phyloP scores from a whole-genome alignment of 1,140 invertebrate genomes.

The Neelides sp. region DNA sequence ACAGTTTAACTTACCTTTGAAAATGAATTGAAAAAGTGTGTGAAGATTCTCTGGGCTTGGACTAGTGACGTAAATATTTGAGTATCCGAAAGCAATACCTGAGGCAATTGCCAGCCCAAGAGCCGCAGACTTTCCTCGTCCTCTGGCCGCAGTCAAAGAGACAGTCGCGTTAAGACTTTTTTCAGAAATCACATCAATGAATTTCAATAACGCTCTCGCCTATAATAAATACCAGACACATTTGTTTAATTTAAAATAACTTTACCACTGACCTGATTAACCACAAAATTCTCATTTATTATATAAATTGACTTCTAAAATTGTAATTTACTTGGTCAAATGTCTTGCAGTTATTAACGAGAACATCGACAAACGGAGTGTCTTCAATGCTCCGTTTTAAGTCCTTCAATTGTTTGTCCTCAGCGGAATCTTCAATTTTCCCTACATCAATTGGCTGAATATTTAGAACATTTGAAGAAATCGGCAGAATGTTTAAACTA shows the following conservation, averaged over 20 bases:
- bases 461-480: constrained; percentile 75
- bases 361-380: constrained; percentile 73
- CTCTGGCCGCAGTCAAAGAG: constrained; percentile 87
- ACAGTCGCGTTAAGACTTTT: constrained; percentile 81
- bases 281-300: no score
- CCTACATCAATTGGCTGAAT: constrained; percentile 52
- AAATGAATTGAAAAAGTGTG: constrained; percentile 93
- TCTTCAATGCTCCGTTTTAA: constrained; percentile 69
- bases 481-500: constrained; percentile 76
- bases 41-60: constrained; percentile 97
- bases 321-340: constrained; percentile 60
- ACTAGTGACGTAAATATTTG: constrained; percentile 96
- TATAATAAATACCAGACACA: constrained; percentile 33
- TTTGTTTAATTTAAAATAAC: constrained; percentile 4
- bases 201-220: constrained; percentile 80
- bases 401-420: constrained; percentile 48
- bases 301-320: background rate
- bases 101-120: constrained; percentile 85
- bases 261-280: background rate
- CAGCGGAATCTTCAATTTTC: constrained; percentile 34
- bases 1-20: constrained; percentile 53
- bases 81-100: constrained; percentile 76
- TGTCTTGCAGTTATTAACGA: constrained; percentile 86
- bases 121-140: constrained; percentile 95
- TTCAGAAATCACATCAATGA: constrained; percentile 89